A percentile compares a stretch with the other conserved stretches of the same genome.
Evolutionary conservation across 2,888 invertebrate species (phyloP).

Genomic region (Caradrina clavipalpis): DNA sequence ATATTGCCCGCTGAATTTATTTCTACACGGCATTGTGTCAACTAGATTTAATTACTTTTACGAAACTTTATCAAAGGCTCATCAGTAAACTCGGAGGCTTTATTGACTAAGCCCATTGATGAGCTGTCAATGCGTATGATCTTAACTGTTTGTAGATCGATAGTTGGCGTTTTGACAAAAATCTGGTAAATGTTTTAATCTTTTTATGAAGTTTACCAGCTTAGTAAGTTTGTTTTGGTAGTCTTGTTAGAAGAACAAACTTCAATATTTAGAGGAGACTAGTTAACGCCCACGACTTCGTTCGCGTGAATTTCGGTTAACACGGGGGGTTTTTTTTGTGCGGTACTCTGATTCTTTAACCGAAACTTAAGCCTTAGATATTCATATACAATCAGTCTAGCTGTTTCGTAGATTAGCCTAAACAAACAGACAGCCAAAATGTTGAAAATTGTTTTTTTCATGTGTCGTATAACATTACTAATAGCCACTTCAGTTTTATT

Average conservation of each 20-base stretch:
- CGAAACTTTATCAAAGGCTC: constrained; percentile 21
- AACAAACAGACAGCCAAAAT: no score
- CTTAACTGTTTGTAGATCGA: constrained; percentile 4
- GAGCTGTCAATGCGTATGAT: constrained; percentile 23
- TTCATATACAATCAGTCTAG: no score
- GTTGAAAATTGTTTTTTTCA: no score
- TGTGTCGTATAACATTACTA: no score
- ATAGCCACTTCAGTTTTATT: no score
- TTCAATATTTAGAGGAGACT: no score
- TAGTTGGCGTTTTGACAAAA: constrained; percentile 14
- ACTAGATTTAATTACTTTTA: constrained; percentile 34
- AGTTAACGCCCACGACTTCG: no score
- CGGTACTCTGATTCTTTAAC: no score
- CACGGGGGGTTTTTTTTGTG: no score
- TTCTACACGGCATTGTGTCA: constrained; percentile 16
- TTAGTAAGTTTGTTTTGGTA: not conserved
- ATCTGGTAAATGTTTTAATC: not conserved
- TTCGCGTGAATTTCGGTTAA: no score
- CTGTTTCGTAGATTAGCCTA: no score
- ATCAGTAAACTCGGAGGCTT: constrained; percentile 4
- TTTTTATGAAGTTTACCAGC: not conserved
- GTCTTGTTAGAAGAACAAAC: not conserved
- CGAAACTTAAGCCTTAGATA: no score
- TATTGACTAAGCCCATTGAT: constrained; percentile 18
- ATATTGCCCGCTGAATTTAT: constrained; percentile 31